These are phyloP conservation scores for fruit fly (Drosophila melanogaster) DNA, from an alignment of 1,140 invertebrate genomes.

Conservation along the genomic window DNA sequence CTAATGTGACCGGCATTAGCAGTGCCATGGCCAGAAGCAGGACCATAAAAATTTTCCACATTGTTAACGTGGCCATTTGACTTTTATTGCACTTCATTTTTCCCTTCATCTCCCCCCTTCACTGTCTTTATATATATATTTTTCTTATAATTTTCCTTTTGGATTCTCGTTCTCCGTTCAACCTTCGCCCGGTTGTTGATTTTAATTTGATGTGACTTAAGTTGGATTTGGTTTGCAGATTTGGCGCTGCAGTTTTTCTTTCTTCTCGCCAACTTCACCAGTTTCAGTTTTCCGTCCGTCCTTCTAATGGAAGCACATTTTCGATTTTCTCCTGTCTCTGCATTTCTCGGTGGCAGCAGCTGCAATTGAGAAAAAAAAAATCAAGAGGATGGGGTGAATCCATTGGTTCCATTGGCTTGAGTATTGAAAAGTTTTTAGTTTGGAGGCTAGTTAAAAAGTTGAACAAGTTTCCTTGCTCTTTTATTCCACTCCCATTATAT, in stretches of 20 bases:
- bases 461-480: constrained; percentile 61
- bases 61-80: constrained; percentile 84
- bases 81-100: constrained; percentile 83
- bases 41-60: constrained; percentile 83
- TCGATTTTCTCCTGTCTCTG: constrained; percentile 48
- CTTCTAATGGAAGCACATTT: constrained; percentile 65
- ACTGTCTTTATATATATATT: constrained; percentile 12
- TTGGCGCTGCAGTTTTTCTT: constrained; percentile 58
- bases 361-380: constrained; percentile 50
- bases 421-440: constrained; percentile 74
- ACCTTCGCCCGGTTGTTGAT: constrained; percentile 73
- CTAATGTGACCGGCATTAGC: constrained; percentile 80
- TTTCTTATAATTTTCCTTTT: constrained; percentile 55
- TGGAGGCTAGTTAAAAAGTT: constrained; percentile 78
- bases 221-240: constrained; percentile 82
- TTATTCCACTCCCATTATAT: constrained; percentile 33
- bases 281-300: constrained; percentile 25
- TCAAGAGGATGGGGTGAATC: constrained; percentile 32
- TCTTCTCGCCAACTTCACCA: constrained; percentile 20
- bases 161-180: constrained; percentile 9
- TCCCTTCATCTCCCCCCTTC: constrained; percentile 25
- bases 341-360: constrained; percentile 36
- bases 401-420: constrained; percentile 55
- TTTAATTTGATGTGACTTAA: constrained; percentile 84
- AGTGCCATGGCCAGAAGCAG: constrained; percentile 62